Conservation (phyloP, 2,113 vertebrate genomes). For the Melanotaenia duboulayi region DNA sequence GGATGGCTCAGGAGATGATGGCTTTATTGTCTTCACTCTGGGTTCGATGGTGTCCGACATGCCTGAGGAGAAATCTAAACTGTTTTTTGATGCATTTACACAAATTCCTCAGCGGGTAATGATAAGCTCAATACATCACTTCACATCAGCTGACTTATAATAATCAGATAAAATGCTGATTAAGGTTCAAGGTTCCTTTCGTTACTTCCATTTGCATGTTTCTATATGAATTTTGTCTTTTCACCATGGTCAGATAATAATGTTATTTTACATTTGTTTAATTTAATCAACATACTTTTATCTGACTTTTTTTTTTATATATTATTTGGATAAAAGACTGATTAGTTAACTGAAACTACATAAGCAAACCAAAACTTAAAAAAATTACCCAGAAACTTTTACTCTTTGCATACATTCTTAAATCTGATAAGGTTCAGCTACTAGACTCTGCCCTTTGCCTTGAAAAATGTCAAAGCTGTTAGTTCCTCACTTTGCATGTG, state of each 20-base stretch:
- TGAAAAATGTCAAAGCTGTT: not conserved
- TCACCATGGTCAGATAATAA: too few relatives aligned
- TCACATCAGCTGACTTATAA: not conserved
- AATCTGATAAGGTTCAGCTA: not conserved
- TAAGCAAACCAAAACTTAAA: too few relatives aligned
- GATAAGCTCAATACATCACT: not conserved
- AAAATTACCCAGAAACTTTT: too few relatives aligned
- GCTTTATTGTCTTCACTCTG: conserved; percentile 93
- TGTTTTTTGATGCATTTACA: conserved; percentile 88
- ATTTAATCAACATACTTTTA: too few relatives aligned
- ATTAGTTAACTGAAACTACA: too few relatives aligned
- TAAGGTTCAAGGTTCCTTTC: too few relatives aligned
- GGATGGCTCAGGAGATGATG: conserved; percentile 91
- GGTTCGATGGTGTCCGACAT: conserved; percentile 93
- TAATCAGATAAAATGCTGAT: not conserved
- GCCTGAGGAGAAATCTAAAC: conserved; percentile 84
- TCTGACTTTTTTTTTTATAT: too few relatives aligned
- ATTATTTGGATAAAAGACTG: too few relatives aligned
- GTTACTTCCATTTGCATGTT: too few relatives aligned
- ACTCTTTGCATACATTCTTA: not conserved
- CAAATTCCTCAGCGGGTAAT: conserved; percentile 92
- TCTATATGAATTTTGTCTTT: too few relatives aligned
- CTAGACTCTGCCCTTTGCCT: conserved; percentile 26
- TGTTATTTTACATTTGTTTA: too few relatives aligned
- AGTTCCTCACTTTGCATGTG: not conserved